Base-by-base conservation (phyloP, 2,888 invertebrate species). In the Endomychus coccineus region DNA sequence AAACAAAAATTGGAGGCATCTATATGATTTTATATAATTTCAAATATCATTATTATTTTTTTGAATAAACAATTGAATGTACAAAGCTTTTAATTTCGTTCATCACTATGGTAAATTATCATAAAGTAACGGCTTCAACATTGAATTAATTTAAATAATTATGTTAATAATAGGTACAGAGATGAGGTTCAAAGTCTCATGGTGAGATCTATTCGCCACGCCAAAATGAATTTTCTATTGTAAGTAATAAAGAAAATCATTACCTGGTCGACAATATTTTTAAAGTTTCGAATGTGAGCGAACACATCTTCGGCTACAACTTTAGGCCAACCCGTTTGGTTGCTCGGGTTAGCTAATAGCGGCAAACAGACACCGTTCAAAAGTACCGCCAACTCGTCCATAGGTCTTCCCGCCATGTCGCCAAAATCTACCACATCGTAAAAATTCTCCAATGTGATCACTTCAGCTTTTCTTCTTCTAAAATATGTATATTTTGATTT, bases 401-500 rank as follows among this genome's bases (percentile, higher is more conserved):
- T 63, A 0, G 82, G 76, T 54, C 77, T 80, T 2, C 78, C 73
- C 2, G 82, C 75, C 57, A 85, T 69, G 55, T 86, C 86, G 0
- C 87, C 87, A 32, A 79, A 71, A 42, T 78, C 72, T 2, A 84
- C 54, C 1, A 70, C 55, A 64, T 55, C 44, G 9, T 52, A 27
- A 45, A 71, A 66, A 46, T 85, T 85, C 1, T 70, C 66, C 39
- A 67, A 72, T 0, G 78, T 78, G 5, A 92, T 67, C 33, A 69
- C 70, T 2, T 73, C 75, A 4, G 74, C 71, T 3, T 63, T 55
- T 45, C 74, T 78, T 50, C 85, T 79, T 16, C 88, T 71, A 58
- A 92, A 91, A 60, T 89, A 94, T 0, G 78, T 70, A 33, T 77
- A 71, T 67, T 87, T 88, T 7, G 74, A 70, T 52, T 75, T 77